Conservation (phyloP, 2,888 invertebrate genomes). For the Phragmatobia fuliginosa region DNA sequence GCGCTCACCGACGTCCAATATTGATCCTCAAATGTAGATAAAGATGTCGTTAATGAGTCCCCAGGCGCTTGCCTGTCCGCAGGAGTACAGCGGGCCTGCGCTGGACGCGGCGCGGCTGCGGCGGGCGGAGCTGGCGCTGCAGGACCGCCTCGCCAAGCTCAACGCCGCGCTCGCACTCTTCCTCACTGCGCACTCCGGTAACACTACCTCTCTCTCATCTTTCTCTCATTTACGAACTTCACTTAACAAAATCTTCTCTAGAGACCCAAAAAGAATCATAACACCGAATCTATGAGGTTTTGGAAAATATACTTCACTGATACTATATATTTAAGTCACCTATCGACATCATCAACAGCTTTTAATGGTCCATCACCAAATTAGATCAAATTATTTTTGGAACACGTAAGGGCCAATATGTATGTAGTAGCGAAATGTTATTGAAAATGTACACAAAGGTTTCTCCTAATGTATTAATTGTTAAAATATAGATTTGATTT, state of each 20-base stretch:
- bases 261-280: background rate
- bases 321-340: no score
- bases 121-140: conserved; percentile 55
- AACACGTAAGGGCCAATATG: no score
- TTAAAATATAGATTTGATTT: conserved; percentile 27
- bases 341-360: no score
- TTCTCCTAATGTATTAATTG: background rate
- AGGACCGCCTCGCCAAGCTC: conserved; percentile 65
- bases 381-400: no score
- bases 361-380: no score
- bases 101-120: conserved; percentile 47
- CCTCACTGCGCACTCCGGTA: conserved; percentile 72
- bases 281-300: background rate
- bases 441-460: no score
- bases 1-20: no score
- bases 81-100: conserved; percentile 59
- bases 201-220: background rate
- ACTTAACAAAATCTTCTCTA: background rate
- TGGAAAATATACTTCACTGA: background rate
- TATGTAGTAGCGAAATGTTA: no score
- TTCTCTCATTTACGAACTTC: background rate
- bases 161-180: conserved; percentile 74
- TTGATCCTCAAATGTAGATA: no score
- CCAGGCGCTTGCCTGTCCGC: no score
- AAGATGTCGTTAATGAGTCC: no score